Base-by-base conservation (phyloP, 2,888 invertebrate species). In the Sylvicola cinctus region DNA sequence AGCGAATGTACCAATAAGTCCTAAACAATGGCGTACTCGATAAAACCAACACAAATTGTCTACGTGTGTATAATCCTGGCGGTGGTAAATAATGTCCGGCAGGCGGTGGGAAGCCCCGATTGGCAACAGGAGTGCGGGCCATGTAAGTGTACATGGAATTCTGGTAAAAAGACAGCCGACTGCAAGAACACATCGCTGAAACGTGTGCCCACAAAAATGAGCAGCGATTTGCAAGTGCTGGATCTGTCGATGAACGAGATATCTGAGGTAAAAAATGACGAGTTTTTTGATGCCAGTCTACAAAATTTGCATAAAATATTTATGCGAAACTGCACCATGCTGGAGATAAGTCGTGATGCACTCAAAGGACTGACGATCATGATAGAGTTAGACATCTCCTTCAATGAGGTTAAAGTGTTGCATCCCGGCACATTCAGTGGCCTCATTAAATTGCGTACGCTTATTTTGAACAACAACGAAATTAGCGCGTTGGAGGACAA, bases 111-210 rank as follows among this genome's bases (percentile, higher is more conserved):
- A 4, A 48, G 50, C 30, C 44, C 49, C 6, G 54, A 58, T 36
- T 57, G 54, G 53, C 45, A 51, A 44, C 50, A 53, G 37, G 50
- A 45, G 33, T 58, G 58, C 40, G 46, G 51, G 34, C 41, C 41
- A 25, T 88, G 88, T 61, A 71, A 73, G 48, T 88, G 88, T 53
- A 73, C 75, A 41, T 88, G 88, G 87, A 72, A 72, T 17, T 74
- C 74, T 38, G 85, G 87, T 5, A 81, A 76, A 53, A 83, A 78
- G 51, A 73, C 74, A 15, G 87, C 84, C 2, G 78, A 83, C 44
- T 90, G 90, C 52, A 68, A 68, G 25, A 62, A 66, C 36, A 64
- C 67, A 27, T 62, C 66, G n/a, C 62, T 81, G 23, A 65, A 62
- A 31, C 60, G 68, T 20, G 71, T 90, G 42, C 88, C 88, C 1